phyloP scores from a whole-genome alignment of 2,888 invertebrate genomes.

The Spilarctia lutea region DNA sequence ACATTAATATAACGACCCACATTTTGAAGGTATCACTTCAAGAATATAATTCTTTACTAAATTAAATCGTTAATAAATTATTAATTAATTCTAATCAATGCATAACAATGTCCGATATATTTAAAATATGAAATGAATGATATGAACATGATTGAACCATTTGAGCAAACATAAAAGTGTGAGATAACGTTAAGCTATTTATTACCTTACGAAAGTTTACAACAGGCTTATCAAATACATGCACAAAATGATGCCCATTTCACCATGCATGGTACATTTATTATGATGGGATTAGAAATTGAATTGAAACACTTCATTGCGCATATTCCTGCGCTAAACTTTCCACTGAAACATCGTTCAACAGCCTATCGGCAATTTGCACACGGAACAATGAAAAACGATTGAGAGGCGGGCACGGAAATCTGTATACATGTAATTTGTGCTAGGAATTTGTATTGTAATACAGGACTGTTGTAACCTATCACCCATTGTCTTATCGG shows the following conservation, averaged over 20 bases:
- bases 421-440: constrained; percentile 71
- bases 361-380: constrained; percentile 59
- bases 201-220: background rate
- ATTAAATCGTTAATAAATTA: constrained; percentile 16
- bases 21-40: constrained; percentile 37
- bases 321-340: constrained; percentile 17
- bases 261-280: background rate
- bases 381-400: constrained; percentile 62
- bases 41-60: constrained; percentile 12
- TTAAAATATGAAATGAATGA: background rate
- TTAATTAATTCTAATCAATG: background rate
- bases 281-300: background rate
- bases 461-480: constrained; percentile 62
- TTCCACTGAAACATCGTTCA: constrained; percentile 26
- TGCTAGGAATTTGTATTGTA: constrained; percentile 76
- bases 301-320: background rate
- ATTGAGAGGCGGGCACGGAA: constrained; percentile 65
- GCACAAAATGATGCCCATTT: background rate
- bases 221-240: background rate
- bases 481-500: constrained; percentile 70
- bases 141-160: background rate
- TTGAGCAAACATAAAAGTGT: background rate
- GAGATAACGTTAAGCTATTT: background rate
- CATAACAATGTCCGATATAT: background rate
- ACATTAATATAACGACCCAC: constrained; percentile 33